phyloP scores from a whole-genome alignment of 2,797 vertebrate genomes.

The Caiman crocodilus region DNA sequence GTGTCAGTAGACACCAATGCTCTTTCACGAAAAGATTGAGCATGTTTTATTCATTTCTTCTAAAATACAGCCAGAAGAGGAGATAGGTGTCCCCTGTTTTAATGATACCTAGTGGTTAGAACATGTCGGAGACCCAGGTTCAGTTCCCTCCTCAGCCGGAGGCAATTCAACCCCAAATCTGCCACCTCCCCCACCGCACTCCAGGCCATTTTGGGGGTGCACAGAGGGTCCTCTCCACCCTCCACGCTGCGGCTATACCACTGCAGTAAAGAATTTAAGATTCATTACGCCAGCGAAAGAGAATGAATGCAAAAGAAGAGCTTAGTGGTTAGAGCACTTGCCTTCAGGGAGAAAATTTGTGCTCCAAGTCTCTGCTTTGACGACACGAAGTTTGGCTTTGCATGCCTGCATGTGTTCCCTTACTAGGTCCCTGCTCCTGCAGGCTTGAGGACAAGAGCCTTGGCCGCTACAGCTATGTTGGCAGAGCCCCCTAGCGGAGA shows the following conservation, averaged over 20 bases:
- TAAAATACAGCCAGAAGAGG: background rate
- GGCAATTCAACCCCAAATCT: background rate
- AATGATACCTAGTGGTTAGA: background rate
- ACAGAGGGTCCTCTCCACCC: too few species aligned
- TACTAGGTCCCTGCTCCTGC: accelerated
- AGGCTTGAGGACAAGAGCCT: background rate
- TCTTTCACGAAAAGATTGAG: too few species aligned
- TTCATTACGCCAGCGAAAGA: too few species aligned
- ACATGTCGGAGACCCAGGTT: background rate
- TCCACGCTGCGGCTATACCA: too few species aligned
- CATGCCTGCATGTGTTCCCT: accelerated
- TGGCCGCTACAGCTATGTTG: background rate
- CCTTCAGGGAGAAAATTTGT: accelerated
- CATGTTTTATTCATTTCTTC: background rate
- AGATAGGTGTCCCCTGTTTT: background rate
- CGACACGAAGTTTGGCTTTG: background rate
- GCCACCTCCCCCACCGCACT: background rate
- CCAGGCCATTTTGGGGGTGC: background rate
- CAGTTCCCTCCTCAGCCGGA: background rate
- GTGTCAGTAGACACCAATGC: background rate
- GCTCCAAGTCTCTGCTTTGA: background rate
- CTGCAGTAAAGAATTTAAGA: too few species aligned
- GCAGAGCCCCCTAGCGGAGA: conserved; percentile 12
- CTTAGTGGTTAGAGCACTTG: too few species aligned
- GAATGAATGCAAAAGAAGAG: too few species aligned